Conservation (phyloP, 2,113 vertebrate genomes). For the Triplophysa tibetana region DNA sequence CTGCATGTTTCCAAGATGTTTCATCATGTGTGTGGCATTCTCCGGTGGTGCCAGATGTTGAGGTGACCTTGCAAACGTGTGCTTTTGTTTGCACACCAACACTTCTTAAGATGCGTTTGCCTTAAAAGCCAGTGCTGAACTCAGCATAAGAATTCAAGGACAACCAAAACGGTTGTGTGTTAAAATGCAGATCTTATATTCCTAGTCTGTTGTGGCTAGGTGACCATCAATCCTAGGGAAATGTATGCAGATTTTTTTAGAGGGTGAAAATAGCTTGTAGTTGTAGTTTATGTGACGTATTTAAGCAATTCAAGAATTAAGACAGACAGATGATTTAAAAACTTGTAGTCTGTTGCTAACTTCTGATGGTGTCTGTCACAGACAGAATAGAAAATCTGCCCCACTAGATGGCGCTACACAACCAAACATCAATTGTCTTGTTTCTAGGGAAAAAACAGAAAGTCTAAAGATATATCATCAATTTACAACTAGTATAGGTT, state of each 20-base stretch:
- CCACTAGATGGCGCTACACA: constrained; percentile 24
- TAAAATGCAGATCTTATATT: neutral
- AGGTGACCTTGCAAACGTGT: constrained; percentile 24
- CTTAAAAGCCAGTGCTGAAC: constrained; percentile 19
- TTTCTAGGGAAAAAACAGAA: neutral
- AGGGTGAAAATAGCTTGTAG: neutral
- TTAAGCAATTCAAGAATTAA: neutral
- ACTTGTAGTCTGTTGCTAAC: neutral
- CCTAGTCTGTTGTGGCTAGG: neutral
- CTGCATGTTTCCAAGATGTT: constrained; percentile 24
- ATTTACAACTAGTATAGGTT: neutral
- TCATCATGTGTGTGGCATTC: constrained; percentile 20
- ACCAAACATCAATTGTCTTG: neutral
- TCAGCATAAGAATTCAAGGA: constrained; percentile 36
- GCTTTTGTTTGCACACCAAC: constrained; percentile 28
- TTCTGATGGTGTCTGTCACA: neutral
- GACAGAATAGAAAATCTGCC: neutral
- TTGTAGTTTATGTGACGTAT: neutral
- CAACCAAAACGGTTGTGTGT: neutral
- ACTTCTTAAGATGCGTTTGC: constrained; percentile 25
- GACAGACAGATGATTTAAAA: neutral
- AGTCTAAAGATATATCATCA: neutral
- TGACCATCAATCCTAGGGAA: neutral
- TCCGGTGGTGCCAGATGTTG: constrained; percentile 22
- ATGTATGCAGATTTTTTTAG: constrained; percentile 13